These are phyloP conservation scores for Polypterus senegalus DNA, from an alignment of 2,113 vertebrate genomes.

Conservation along the genomic window DNA sequence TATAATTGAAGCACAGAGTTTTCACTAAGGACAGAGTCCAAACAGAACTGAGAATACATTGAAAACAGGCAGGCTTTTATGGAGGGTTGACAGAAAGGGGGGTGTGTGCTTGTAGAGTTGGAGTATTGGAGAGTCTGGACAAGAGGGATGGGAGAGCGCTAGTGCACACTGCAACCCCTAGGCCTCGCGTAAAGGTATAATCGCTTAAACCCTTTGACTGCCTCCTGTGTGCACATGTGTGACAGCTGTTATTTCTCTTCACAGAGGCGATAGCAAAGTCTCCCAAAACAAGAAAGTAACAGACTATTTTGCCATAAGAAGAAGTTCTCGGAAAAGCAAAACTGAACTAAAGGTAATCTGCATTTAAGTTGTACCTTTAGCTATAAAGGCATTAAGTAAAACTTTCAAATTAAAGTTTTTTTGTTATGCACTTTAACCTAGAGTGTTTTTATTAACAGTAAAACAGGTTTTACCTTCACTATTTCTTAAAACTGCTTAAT, in stretches of 20 bases:
- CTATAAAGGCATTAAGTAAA: not conserved
- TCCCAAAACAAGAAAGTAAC: slow-evolving; percentile 78
- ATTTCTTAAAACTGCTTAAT: too few relatives aligned
- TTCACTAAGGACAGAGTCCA: too few relatives aligned
- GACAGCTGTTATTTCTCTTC: slow-evolving; percentile 6
- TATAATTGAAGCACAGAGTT: too few relatives aligned
- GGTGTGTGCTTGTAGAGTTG: not conserved
- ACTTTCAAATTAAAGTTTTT: not conserved
- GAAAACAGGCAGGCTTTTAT: too few relatives aligned
- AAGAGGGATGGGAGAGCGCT: not conserved
- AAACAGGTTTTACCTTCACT: not conserved
- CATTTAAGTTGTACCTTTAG: not conserved
- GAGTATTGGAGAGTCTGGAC: not conserved
- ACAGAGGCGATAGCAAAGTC: slow-evolving; percentile 58
- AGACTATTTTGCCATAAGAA: slow-evolving; percentile 80
- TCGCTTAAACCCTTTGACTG: not conserved
- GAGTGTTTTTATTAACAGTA: not conserved
- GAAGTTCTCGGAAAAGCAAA: slow-evolving; percentile 83
- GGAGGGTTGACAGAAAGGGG: too few relatives aligned
- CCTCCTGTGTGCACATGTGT: not conserved
- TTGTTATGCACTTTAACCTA: not conserved
- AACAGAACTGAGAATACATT: too few relatives aligned
- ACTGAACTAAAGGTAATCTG: slow-evolving; percentile 68
- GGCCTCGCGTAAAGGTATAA: not conserved
- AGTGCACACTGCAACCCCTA: not conserved